Base-by-base conservation (phyloP, 2,113 vertebrate species). In the Colius striatus region DNA sequence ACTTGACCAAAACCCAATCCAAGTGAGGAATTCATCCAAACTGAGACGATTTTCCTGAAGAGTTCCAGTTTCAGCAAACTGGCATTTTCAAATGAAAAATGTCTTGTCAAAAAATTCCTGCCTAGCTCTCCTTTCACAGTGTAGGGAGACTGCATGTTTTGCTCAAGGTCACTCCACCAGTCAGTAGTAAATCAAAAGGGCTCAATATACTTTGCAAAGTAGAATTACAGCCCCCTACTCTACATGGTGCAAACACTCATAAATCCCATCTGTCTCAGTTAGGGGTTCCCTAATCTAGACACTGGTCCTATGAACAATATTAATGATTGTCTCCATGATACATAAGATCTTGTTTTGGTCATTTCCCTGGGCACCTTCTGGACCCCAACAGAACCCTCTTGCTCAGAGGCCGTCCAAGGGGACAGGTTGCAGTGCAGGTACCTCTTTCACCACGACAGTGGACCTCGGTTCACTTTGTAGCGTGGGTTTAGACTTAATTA, bases 101-200 rank as follows among this genome's bases (percentile, higher is more conserved):
- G 68, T 41, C 95, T 95, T 94, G 90, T 96, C 90, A 88, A 78
- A 84, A 50, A 41, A 50, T 43, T 72, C n/a, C 41, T 78, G 83
- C 92, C 88, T 53, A 61, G 57, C 34, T 95, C 90, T 86, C 85
- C 72, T 74, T 77, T 58, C 85, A 12, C 27, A 9, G 70, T 0
- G 22, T 4, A 70, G 70, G 58, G 81, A 91, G 78, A 57, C 30
- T 4, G 51, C 30, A 5, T 38, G 80, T 81, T 82, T 61, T 89
- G 95, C 92, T 95, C 96, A 97, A 96, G 95, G 96, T 97, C 95
- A 96, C 87, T 94, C 95, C 91, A 82, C 67, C 92, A 91, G 80
- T 7, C 91, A 70, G 89, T 79, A 87, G 41, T 94, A 95, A 97
- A 97, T 96, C 95, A 95, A 89, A 94, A 76, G 87, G 84, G 65